Evolutionary conservation across 2,113 vertebrate genomes (phyloP).

Genomic region (Tamias sibiricus): DNA sequence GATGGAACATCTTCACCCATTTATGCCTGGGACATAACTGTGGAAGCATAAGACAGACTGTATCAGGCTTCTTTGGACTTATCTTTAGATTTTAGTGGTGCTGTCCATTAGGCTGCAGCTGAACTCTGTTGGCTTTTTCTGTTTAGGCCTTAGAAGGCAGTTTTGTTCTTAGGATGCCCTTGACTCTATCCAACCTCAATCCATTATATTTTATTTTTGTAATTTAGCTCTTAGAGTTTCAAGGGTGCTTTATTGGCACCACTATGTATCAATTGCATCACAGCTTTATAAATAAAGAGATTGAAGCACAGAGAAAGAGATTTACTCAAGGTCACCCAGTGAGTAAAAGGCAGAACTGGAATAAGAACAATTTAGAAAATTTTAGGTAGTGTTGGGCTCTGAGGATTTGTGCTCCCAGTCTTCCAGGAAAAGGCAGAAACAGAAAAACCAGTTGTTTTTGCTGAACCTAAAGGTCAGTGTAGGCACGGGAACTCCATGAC

Average conservation of each 20-base stretch:
- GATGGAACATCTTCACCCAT: not conserved
- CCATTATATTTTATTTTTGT: not conserved
- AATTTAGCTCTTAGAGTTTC: not conserved
- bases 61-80: not conserved
- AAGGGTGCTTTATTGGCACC: not conserved
- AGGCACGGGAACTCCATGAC: no score
- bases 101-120: not conserved
- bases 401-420: not conserved
- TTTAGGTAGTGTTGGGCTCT: not conserved
- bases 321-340: not conserved
- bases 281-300: not conserved
- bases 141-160: not conserved
- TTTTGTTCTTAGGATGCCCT: not conserved
- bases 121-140: not conserved
- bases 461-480: not conserved
- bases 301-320: not conserved
- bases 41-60: no score
- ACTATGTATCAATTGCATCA: not conserved
- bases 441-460: not conserved
- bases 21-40: not conserved
- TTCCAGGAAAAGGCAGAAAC: not conserved
- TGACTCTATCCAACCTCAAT: not conserved
- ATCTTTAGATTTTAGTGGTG: not conserved
- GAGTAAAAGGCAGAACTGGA: not conserved
- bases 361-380: not conserved